Base-by-base conservation (phyloP, 2,797 vertebrate species). In the Sternotherus odoratus region DNA sequence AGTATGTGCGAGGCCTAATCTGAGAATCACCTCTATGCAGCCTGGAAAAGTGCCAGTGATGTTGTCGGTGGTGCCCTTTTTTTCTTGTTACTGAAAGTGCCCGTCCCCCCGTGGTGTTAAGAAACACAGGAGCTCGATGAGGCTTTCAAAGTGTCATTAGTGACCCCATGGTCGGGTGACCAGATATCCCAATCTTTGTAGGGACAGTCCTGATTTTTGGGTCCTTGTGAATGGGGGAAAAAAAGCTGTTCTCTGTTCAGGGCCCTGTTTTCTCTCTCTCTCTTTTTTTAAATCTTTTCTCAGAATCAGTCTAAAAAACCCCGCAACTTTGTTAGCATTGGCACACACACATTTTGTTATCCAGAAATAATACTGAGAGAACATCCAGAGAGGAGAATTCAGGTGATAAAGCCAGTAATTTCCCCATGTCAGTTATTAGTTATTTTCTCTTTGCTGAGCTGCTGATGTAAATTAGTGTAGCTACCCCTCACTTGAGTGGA, bases 11-110 rank as follows among this genome's bases (percentile, higher is more conserved):
- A 78, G 28, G 12, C 43, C 48, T 77, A 53, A 5, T 5, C 2
- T 49, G 21, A 92, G 17, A 49, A 82, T 12, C 83, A 26, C 9
- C 28, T 81, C 56, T 60, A 28, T 78, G 1, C 10, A 60, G 51
- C 28, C 8, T 50, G 6, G 72, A 10, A 2, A 1, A 0, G 1
- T 54, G 2, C 21, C 36, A 13, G 3, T 43, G 46, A 15, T 54
- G 57, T 49, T 10, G 36, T 53, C 51, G 50, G 6, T 74, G 78
- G 26, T 77, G 19, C 2, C 53, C n/a, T 9, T 82, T 91, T 81
- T 2, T 81, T 83, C 13, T 81, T 63, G 10, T 36, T 39, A 10
- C 36, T 24, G 66, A 69, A 69, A 39, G 36, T 23, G 21, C 39
- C n/a, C n/a, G n/a, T n/a, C n/a, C 36, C 36, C 11, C 21, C 21